Evolutionary conservation across 2,797 vertebrate species (phyloP).

Genomic region (Falco peregrinus): DNA sequence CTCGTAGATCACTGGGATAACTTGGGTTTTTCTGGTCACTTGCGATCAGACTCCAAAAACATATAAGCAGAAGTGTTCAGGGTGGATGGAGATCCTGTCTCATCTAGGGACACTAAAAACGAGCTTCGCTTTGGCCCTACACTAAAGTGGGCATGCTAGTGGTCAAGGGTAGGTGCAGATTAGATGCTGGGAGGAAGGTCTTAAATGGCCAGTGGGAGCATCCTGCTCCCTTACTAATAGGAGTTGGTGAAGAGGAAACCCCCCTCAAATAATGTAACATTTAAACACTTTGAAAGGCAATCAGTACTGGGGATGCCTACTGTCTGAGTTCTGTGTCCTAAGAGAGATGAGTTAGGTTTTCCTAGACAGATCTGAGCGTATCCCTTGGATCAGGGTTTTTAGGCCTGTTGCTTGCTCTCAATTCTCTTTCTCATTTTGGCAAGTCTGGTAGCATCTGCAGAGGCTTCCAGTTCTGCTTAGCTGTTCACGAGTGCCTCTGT

Average conservation of each 20-base stretch:
- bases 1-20: accelerated
- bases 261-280: background rate
- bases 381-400: background rate
- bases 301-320: background rate
- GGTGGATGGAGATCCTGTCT: background rate
- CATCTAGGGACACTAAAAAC: background rate
- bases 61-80: background rate
- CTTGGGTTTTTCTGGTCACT: background rate
- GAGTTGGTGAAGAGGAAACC: background rate
- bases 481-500: background rate
- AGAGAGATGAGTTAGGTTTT: background rate
- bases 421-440: accelerated
- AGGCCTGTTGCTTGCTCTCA: background rate
- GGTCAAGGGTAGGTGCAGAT: background rate
- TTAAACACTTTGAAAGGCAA: background rate
- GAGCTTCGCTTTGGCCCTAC: background rate
- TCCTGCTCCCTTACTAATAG: background rate
- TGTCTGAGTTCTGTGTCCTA: background rate
- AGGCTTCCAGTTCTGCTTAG: background rate
- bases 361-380: background rate
- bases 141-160: no score
- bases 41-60: background rate
- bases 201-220: accelerated
- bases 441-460: background rate
- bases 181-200: background rate